Conservation (phyloP, 1,140 invertebrate species). For the Laupala kohalensis region DNA sequence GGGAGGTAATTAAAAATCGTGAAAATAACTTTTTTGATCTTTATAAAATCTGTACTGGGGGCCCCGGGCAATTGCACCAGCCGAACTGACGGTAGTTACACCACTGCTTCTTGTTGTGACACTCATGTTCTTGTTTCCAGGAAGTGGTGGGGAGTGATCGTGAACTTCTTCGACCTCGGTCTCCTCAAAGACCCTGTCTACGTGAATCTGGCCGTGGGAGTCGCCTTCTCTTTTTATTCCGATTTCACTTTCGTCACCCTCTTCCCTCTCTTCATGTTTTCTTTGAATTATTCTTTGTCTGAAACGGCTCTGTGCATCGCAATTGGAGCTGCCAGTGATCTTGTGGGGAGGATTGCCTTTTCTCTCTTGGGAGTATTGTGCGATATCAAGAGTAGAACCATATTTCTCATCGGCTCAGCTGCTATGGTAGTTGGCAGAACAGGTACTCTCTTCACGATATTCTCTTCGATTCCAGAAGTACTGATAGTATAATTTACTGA, state of each 20-base stretch:
- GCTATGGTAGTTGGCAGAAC: slow-evolving; percentile 34
- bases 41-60: not conserved
- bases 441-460: too few species aligned
- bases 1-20: not conserved
- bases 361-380: slow-evolving; percentile 32
- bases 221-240: slow-evolving; percentile 40
- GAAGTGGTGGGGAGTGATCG: slow-evolving; percentile 18
- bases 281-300: slow-evolving; percentile 31
- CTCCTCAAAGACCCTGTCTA: slow-evolving; percentile 37
- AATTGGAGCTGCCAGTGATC: slow-evolving; percentile 36
- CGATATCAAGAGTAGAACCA: slow-evolving; percentile 33
- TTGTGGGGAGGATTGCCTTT: slow-evolving; percentile 33
- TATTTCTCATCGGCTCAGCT: slow-evolving; percentile 35
- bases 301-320: slow-evolving; percentile 37
- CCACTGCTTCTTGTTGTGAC: not conserved
- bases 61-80: too few species aligned
- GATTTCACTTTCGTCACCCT: slow-evolving; percentile 48
- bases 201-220: slow-evolving; percentile 41
- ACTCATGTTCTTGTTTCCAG: not conserved
- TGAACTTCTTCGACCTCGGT: slow-evolving; percentile 50
- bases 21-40: not conserved
- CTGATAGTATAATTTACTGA: too few species aligned
- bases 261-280: slow-evolving; percentile 37
- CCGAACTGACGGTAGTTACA: not conserved
- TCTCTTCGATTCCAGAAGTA: too few species aligned